A percentile compares a stretch with the other conserved stretches of the same genome.
Conservation (phyloP, 37 sponge, comb jelly and placozoan species). For the Bolinopsis microptera region DNA sequence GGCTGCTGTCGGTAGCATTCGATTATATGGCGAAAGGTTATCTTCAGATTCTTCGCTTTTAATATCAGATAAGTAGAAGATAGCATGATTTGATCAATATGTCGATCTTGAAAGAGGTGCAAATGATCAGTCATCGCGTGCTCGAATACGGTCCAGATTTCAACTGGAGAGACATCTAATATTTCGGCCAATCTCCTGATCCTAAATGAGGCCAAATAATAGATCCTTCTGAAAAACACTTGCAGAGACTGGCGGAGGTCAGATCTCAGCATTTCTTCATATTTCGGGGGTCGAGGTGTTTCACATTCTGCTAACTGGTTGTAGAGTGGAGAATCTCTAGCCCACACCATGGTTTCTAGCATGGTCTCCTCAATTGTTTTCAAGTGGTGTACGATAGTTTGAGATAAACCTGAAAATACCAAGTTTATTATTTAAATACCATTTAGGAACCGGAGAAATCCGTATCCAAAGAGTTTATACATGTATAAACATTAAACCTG, state of each 20-base stretch:
- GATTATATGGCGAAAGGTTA: conserved; percentile 45
- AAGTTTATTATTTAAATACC: too few relatives aligned
- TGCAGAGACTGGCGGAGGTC: conserved; percentile 16
- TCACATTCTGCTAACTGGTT: conserved; percentile 38
- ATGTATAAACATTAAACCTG: too few relatives aligned
- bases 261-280: conserved; percentile 8
- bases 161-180: not conserved
- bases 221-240: conserved; percentile 61
- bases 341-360: conserved; percentile 60
- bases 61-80: conserved; percentile 30
- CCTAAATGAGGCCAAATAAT: conserved; percentile 16
- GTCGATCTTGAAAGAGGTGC: conserved; percentile 39
- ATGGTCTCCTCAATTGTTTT: conserved; percentile 63
- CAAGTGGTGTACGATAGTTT: conserved; percentile 36
- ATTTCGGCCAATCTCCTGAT: conserved; percentile 24
- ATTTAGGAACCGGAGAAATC: too few relatives aligned
- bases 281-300: conserved; percentile 39
- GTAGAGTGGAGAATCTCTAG: conserved; percentile 63
- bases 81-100: conserved; percentile 60
- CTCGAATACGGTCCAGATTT: conserved; percentile 61
- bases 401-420: conserved; percentile 35
- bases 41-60: conserved; percentile 39
- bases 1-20: conserved; percentile 63
- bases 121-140: conserved; percentile 21
- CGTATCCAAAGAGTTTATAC: too few relatives aligned